Conservation (phyloP, 2,113 vertebrate species). For the Hemicordylus capensis region DNA sequence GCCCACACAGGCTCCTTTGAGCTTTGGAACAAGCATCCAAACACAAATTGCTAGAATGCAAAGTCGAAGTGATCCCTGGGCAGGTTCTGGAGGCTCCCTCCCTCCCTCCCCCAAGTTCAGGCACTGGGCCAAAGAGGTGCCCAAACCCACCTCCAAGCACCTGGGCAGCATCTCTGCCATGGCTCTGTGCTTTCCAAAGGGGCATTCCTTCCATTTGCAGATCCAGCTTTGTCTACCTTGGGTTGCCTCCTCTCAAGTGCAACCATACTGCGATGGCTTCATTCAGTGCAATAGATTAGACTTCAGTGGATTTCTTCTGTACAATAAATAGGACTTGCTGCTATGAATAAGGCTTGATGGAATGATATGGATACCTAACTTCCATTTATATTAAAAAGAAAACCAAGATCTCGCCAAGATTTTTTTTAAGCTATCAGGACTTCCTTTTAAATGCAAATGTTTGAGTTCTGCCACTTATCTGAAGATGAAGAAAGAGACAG, state of each 20-base stretch:
- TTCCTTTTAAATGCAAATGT: conserved; percentile 59
- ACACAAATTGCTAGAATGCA: not conserved
- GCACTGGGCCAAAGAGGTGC: not conserved
- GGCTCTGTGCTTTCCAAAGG: conserved; percentile 15
- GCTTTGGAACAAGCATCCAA: not conserved
- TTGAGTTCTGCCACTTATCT: conserved; percentile 28
- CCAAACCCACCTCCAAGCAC: no score
- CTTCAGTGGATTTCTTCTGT: conserved; percentile 22
- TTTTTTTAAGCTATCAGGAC: not conserved
- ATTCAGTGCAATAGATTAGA: conserved; percentile 27
- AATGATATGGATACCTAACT: conserved; percentile 48
- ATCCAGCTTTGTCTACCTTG: not conserved
- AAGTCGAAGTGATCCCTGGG: not conserved
- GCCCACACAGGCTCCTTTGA: no score
- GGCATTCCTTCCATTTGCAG: conserved; percentile 32
- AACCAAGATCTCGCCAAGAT: not conserved
- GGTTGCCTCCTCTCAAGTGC: conserved; percentile 6
- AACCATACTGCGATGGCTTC: conserved; percentile 24
- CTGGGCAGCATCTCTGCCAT: not conserved
- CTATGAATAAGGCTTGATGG: conserved; percentile 40
- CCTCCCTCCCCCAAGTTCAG: not conserved
- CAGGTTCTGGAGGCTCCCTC: not conserved
- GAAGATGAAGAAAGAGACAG: conserved; percentile 45
- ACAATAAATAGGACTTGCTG: conserved; percentile 40
- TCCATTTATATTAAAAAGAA: conserved; percentile 19